phyloP scores from a whole-genome alignment of 2,797 vertebrate species.

The Hoplostethus mediterraneus region DNA sequence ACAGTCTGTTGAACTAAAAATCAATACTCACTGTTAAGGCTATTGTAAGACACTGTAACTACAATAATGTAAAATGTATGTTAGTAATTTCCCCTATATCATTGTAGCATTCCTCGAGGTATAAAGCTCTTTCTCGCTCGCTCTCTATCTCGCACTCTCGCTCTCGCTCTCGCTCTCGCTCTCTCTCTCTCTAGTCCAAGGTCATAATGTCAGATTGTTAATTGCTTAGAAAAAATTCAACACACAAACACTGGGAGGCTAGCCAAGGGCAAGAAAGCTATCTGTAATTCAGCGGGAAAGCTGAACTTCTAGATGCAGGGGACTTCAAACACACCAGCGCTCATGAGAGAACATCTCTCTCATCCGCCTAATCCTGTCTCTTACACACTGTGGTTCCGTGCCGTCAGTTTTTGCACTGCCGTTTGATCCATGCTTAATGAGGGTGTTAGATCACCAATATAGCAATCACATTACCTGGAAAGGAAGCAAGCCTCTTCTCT shows the following conservation, averaged over 20 bases:
- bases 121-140: neutral
- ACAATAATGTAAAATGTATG: neutral
- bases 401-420: conserved; percentile 55
- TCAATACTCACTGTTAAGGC: neutral
- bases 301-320: conserved; percentile 63
- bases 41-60: neutral
- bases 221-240: conserved; percentile 62
- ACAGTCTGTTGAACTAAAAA: neutral
- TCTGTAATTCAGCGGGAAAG: conserved; percentile 68
- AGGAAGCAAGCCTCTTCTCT: conserved; percentile 38
- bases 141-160: neutral
- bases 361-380: conserved; percentile 76
- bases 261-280: conserved; percentile 62
- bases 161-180: neutral
- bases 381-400: conserved; percentile 67
- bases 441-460: conserved; percentile 77
- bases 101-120: neutral
- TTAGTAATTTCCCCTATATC: neutral
- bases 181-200: conserved; percentile 44
- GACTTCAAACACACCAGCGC: conserved; percentile 68
- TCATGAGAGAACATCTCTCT: conserved; percentile 67
- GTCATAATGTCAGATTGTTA: conserved; percentile 65
- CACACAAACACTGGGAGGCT: conserved; percentile 60
- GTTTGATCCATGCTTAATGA: conserved; percentile 83
- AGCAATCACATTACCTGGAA: conserved; percentile 76